Conservation (phyloP, 2,113 vertebrate species). For the Callithrix jacchus region DNA sequence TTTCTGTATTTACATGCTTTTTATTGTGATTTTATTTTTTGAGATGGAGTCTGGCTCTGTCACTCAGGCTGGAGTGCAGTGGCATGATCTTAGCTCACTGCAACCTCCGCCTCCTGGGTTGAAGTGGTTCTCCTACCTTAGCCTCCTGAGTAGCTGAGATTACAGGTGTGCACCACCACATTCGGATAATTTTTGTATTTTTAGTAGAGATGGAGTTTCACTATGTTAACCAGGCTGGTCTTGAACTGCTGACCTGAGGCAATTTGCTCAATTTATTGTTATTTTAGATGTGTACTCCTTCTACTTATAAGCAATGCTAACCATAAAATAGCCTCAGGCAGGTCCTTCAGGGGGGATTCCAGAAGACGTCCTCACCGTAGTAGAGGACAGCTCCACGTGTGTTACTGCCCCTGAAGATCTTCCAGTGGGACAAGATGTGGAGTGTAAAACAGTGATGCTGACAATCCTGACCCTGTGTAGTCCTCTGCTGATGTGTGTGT, state of each 20-base stretch:
- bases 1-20: not conserved
- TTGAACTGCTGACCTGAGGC: too few species aligned
- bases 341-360: not conserved
- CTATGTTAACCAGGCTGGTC: too few species aligned
- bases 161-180: too few species aligned
- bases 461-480: too few species aligned
- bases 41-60: too few species aligned
- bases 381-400: not conserved
- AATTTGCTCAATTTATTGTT: not conserved
- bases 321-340: not conserved
- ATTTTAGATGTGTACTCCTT: not conserved
- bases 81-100: too few species aligned
- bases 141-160: too few species aligned
- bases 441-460: not conserved
- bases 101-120: too few species aligned
- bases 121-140: accelerated
- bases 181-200: too few species aligned
- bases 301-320: not conserved
- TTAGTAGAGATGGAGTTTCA: too few species aligned
- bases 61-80: too few species aligned
- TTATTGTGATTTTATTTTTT: not conserved
- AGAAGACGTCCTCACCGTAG: not conserved
- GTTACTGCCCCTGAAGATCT: not conserved
- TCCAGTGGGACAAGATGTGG: not conserved
- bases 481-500: not conserved